A percentile compares a stretch with the other conserved stretches of the same genome.
Conservation (phyloP, 1,140 invertebrate genomes). For the Pemphigus obesinymphae region DNA sequence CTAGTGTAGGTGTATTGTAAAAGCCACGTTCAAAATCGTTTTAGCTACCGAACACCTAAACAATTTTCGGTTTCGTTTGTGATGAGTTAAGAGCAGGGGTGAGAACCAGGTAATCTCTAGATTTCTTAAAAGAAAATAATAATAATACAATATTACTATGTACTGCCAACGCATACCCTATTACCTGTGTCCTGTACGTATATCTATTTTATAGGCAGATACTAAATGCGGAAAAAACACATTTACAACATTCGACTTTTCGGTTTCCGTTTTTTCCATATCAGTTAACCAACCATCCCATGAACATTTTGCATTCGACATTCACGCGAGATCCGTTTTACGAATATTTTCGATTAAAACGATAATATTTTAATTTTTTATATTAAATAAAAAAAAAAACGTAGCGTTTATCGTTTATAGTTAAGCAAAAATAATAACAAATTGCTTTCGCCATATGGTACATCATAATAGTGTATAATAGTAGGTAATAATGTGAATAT, state of each 20-base stretch:
- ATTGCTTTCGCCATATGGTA: neutral
- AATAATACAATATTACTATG: neutral
- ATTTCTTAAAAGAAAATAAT: neutral
- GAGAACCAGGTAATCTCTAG: neutral
- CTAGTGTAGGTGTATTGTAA: slow-evolving; percentile 1
- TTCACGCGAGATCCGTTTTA: neutral
- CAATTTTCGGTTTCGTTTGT: neutral
- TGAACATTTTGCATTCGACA: neutral
- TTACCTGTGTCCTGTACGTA: too few species aligned
- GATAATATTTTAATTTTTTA: too few species aligned
- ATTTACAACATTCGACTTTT: neutral
- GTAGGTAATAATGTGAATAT: neutral
- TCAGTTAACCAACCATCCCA: too few species aligned
- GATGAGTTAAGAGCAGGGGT: neutral
- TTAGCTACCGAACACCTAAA: neutral
- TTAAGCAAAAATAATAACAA: too few species aligned
- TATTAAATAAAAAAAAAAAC: too few species aligned
- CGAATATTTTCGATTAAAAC: too few species aligned
- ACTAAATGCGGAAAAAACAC: too few species aligned
- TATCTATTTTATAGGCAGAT: too few species aligned
- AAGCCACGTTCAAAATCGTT: slow-evolving; percentile 17
- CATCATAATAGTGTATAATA: neutral
- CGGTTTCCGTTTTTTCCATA: neutral
- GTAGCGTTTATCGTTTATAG: too few species aligned
- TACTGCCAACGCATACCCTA: too few species aligned